A percentile compares a stretch with the other conserved stretches of the same genome.
Evolutionary conservation across 2,113 vertebrate species (phyloP).

Genomic region (Lanius collurio): DNA sequence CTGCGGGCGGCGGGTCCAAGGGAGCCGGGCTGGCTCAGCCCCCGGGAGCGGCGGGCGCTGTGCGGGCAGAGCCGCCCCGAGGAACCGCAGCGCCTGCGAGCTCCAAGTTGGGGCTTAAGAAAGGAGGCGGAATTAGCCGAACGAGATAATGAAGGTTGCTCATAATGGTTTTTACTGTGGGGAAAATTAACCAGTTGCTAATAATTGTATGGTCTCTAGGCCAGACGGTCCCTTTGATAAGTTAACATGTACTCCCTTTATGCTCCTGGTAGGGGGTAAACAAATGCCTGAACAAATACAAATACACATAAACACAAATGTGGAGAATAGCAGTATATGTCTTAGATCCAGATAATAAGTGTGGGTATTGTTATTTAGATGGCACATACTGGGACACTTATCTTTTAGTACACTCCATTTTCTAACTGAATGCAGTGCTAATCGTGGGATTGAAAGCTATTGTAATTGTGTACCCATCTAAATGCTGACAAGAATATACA

Average conservation of each 20-base stretch:
- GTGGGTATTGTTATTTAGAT: conserved; percentile 79
- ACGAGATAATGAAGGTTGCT: conserved; percentile 61
- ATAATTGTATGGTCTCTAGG: conserved; percentile 73
- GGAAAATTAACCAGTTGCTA: conserved; percentile 77
- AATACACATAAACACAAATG: conserved; percentile 72
- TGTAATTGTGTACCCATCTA: conserved; percentile 79
- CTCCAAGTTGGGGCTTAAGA: neutral
- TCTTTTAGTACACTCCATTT: conserved; percentile 79
- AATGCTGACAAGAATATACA: conserved; percentile 78
- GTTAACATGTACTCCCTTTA: conserved; percentile 76
- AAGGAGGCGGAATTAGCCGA: conserved; percentile 41
- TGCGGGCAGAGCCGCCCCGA: neutral
- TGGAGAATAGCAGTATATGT: conserved; percentile 69
- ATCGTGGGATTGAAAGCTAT: conserved; percentile 76
- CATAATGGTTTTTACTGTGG: conserved; percentile 63
- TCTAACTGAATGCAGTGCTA: conserved; percentile 77
- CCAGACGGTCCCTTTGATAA: conserved; percentile 75
- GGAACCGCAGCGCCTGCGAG: neutral
- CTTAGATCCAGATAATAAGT: conserved; percentile 75
- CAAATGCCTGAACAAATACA: conserved; percentile 75
- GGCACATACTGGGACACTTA: conserved; percentile 78
- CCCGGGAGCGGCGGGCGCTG: neutral
- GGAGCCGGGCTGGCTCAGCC: neutral
- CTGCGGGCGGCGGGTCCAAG: neutral
- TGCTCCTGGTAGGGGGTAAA: conserved; percentile 73